Evolutionary conservation across 1,140 invertebrate species (phyloP).

Genomic region (Elysia chlorotica): DNA sequence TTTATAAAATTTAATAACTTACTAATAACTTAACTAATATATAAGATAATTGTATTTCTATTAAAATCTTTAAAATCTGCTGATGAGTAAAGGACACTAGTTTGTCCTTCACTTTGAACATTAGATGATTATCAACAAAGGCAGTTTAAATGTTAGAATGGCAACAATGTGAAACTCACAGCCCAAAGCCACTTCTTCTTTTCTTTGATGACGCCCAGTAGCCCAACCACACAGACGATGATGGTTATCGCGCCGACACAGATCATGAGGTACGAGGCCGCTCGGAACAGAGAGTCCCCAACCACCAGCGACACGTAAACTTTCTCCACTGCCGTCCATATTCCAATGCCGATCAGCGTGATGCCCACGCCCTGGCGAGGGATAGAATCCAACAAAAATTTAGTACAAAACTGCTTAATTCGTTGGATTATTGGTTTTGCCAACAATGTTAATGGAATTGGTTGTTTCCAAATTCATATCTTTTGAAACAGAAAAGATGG

Average conservation of each 20-base stretch:
- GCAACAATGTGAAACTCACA: conserved; percentile 35
- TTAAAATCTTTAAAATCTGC: too few species aligned
- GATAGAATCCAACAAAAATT: not conserved
- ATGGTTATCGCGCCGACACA: conserved; percentile 30
- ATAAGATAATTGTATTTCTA: too few species aligned
- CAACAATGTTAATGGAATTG: not conserved
- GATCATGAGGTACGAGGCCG: conserved; percentile 38
- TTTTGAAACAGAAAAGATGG: not conserved
- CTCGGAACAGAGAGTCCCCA: conserved; percentile 31
- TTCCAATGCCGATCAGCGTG: conserved; percentile 30
- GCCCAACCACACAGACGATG: conserved; percentile 31
- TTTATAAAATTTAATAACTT: too few species aligned
- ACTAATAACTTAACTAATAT: too few species aligned
- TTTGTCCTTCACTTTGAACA: too few species aligned
- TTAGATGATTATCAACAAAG: too few species aligned
- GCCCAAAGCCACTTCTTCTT: conserved; percentile 26
- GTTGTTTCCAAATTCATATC: not conserved
- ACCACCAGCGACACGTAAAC: conserved; percentile 39
- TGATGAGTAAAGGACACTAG: too few species aligned
- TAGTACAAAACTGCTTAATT: not conserved
- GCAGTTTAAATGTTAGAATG: conserved; percentile 5
- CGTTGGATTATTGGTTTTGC: not conserved
- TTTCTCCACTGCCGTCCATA: conserved; percentile 41
- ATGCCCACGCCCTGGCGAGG: conserved; percentile 32
- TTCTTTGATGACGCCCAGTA: conserved; percentile 19